Evolutionary conservation across 1,140 invertebrate species (phyloP), one percentile per base, ranked within the genome.

Genomic region (Anoplophora glabripennis): DNA sequence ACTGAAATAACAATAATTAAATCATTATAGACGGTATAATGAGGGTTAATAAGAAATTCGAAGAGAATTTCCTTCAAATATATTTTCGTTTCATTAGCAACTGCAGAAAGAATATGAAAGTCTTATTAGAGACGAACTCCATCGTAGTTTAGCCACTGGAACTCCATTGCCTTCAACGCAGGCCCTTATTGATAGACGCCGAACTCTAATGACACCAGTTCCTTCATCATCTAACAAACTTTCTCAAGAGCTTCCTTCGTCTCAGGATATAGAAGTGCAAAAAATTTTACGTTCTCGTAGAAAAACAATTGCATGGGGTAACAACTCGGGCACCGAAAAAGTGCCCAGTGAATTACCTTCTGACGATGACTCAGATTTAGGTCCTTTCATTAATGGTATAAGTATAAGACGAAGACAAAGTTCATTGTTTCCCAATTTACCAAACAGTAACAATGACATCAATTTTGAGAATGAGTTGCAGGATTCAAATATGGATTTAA

Each of bases 51-150:
- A n/a, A n/a, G n/a, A n/a, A n/a, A n/a, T 14, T 38, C 34, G 2
- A 52, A 52, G 7, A 11, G 7, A 52, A n/a, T 57, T 18, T 11
- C 35, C 4, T 40, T 55, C 38, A 28, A 28, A 28, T 28, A 28
- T 28, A 5, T 28, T 28, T 28, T 28, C 5, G 5, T 59, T 46
- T 54, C 46, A 28, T 12, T 33, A 72, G 71, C 64, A 71, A 71
- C 54, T 72, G 28, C 65, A 72, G 61, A 65, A 67, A 59, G 71
- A 72, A 41, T 72, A 70, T 52, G 69, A 66, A 46, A 68, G 67
- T 4, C 57, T 71, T n/a, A 57, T 71, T 5, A 49, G 56, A 45
- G 64, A 72, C 18, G 71, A 72, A 62, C 61, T 61, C 33, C 42
- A 53, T 44, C 55, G 51, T 7, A 64, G 57, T 58, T 46, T 61